phyloP scores from a whole-genome alignment of 2,888 invertebrate genomes.

The Hydrotaea diabolus region DNA sequence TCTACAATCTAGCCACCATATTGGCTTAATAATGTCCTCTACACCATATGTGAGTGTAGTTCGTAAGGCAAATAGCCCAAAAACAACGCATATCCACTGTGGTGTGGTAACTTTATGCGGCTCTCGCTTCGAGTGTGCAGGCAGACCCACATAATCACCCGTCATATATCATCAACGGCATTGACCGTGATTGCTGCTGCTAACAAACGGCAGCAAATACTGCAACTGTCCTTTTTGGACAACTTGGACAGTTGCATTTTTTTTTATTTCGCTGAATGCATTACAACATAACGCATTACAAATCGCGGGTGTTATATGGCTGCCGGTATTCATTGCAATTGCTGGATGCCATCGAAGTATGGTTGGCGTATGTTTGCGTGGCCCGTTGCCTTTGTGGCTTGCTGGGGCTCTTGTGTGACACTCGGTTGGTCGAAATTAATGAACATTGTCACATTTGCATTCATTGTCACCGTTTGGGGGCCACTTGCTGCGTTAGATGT shows the following conservation, averaged over 20 bases:
- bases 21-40: background rate
- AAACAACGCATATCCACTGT: no score
- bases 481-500: slow-evolving; percentile 70
- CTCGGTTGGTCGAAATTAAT: slow-evolving; percentile 68
- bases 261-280: no score
- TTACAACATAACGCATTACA: slow-evolving; percentile 34
- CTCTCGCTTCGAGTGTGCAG: no score
- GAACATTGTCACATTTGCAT: slow-evolving; percentile 71
- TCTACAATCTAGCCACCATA: no score
- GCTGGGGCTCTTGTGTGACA: background rate
- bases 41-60: background rate
- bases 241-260: background rate
- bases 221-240: background rate
- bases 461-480: slow-evolving; percentile 64
- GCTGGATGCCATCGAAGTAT: background rate
- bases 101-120: background rate
- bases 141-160: slow-evolving; percentile 28
- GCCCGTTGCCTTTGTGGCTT: no score
- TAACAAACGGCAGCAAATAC: no score
- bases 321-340: slow-evolving; percentile 4
- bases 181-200: slow-evolving; percentile 10
- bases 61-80: background rate
- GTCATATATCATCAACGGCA: slow-evolving; percentile 15
- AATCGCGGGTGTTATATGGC: slow-evolving; percentile 64
- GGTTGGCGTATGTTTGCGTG: no score